Evolutionary conservation across 2,888 invertebrate genomes (phyloP).

Genomic region (Trichogramma dendrolimi): DNA sequence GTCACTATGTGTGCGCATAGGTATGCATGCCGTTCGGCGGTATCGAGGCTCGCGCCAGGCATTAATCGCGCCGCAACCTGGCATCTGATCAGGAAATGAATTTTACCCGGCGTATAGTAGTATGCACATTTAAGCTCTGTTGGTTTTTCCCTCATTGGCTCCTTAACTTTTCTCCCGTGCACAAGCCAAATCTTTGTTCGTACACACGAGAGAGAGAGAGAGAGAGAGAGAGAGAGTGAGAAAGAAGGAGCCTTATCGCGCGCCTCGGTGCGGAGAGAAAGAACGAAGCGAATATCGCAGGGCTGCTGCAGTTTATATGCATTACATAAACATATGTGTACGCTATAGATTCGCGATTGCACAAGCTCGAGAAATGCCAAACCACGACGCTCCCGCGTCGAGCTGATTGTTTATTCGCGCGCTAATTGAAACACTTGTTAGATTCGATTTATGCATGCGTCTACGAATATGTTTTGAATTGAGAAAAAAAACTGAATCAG

Average conservation of each 20-base stretch:
- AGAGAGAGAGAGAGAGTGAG: not conserved
- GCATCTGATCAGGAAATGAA: conserved; percentile 28
- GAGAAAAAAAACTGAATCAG: too few relatives aligned
- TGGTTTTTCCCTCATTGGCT: not conserved
- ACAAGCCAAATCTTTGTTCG: not conserved
- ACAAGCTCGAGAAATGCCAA: too few relatives aligned
- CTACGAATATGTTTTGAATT: too few relatives aligned
- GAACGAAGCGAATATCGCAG: too few relatives aligned
- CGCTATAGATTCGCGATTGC: too few relatives aligned
- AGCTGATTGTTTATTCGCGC: too few relatives aligned
- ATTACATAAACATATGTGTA: too few relatives aligned
- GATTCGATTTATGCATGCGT: too few relatives aligned
- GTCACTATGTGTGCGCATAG: conserved; percentile 1
- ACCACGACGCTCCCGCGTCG: too few relatives aligned
- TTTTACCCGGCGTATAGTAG: conserved; percentile 18
- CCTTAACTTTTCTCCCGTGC: not conserved
- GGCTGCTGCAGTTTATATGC: too few relatives aligned
- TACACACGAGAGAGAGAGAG: too few relatives aligned
- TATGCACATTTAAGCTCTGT: not conserved
- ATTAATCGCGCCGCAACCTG: not conserved
- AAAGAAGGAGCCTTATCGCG: not conserved
- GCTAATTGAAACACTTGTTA: too few relatives aligned
- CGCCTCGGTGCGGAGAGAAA: not conserved
- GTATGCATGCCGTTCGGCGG: not conserved
- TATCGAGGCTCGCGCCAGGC: not conserved